Conservation (phyloP, 2,797 vertebrate species). For the Pteronotus mesoamericanus region DNA sequence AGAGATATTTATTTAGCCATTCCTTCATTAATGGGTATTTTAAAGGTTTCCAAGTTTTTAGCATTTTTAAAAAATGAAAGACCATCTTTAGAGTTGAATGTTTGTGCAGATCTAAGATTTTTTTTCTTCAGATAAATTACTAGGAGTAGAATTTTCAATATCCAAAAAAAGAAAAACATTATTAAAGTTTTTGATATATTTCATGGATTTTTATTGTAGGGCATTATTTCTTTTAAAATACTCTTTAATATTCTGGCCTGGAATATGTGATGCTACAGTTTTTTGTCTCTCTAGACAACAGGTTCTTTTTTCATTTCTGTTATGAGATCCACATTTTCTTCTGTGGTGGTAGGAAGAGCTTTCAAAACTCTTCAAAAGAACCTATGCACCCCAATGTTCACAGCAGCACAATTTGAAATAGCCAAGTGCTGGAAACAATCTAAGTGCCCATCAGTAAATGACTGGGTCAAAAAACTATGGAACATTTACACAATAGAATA, state of each 20-base stretch:
- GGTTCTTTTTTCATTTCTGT: background rate
- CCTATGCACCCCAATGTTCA: no score
- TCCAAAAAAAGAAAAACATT: background rate
- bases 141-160: background rate
- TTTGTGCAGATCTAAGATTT: background rate
- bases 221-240: background rate
- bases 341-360: background rate
- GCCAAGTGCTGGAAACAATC: no score
- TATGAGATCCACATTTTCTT: background rate
- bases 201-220: background rate
- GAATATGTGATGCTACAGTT: background rate
- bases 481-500: no score
- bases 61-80: background rate
- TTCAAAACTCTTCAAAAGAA: no score
- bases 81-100: background rate
- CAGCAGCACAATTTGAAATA: no score
- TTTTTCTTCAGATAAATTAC: slow-evolving; percentile 19
- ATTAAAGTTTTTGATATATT: background rate
- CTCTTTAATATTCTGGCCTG: background rate
- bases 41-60: slow-evolving; percentile 13
- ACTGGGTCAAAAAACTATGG: no score
- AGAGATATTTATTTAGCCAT: background rate
- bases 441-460: no score
- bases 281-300: background rate
- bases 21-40: background rate